A percentile compares a stretch with the other conserved stretches of the same genome.
Conservation (phyloP, 2,888 invertebrate species). For the Rhodophaea formosa region DNA sequence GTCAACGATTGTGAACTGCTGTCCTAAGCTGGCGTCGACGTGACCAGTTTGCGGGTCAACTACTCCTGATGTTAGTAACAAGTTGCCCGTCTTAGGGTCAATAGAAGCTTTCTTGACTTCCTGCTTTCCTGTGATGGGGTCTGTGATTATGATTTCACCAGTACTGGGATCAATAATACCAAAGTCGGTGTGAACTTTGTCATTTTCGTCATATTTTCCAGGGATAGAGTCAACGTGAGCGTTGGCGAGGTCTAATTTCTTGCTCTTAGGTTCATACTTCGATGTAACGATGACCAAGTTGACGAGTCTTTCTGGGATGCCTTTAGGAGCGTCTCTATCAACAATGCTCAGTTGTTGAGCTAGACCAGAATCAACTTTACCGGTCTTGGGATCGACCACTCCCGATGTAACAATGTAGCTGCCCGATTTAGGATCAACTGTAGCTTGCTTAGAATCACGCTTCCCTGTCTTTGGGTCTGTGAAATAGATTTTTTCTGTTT, state of each 20-base stretch:
- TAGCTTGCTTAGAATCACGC: slow-evolving; percentile 82
- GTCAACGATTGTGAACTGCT: slow-evolving; percentile 70
- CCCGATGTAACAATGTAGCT: slow-evolving; percentile 82
- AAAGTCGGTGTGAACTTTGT: slow-evolving; percentile 81
- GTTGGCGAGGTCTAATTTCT: slow-evolving; percentile 76
- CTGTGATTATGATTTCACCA: slow-evolving; percentile 80
- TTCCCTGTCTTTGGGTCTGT: slow-evolving; percentile 83
- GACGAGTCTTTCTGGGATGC: slow-evolving; percentile 70
- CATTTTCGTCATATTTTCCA: slow-evolving; percentile 64
- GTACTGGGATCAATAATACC: slow-evolving; percentile 80
- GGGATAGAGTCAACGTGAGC: slow-evolving; percentile 66
- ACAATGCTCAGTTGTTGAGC: slow-evolving; percentile 78
- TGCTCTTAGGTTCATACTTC: slow-evolving; percentile 80
- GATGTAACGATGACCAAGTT: slow-evolving; percentile 79
- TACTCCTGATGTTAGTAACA: slow-evolving; percentile 79
- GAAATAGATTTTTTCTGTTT: slow-evolving; percentile 80
- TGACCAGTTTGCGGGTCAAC: slow-evolving; percentile 80
- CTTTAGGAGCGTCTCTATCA: slow-evolving; percentile 69
- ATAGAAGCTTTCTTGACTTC: slow-evolving; percentile 83
- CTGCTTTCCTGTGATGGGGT: slow-evolving; percentile 83
- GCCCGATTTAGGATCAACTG: slow-evolving; percentile 77
- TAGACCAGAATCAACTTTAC: slow-evolving; percentile 83
- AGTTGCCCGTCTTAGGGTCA: slow-evolving; percentile 83
- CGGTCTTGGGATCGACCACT: slow-evolving; percentile 82
- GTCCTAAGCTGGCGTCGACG: slow-evolving; percentile 79